Percentiles rank a stretch among this genome's conserved stretches.
Evolutionary conservation across 2,888 invertebrate species (phyloP).

Genomic region (Troides helena): DNA sequence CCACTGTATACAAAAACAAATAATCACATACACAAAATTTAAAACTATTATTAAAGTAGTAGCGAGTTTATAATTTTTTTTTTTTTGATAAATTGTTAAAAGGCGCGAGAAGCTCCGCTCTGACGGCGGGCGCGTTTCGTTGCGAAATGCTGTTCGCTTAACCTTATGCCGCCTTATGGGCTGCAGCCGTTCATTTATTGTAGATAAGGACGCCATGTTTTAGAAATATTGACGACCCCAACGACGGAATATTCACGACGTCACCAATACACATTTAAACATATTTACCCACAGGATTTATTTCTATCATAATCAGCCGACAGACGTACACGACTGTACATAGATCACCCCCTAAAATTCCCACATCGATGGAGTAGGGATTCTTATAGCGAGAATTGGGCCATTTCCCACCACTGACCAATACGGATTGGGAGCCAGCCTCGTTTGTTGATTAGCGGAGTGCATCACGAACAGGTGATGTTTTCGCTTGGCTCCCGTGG

Average conservation of each 20-base stretch:
- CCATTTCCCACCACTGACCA: no score
- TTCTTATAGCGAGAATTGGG: no score
- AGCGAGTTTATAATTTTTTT: background rate
- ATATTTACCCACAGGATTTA: background rate
- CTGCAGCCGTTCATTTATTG: constrained; percentile 25
- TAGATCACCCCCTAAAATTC: no score
- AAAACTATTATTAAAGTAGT: background rate
- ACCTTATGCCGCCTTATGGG: constrained; percentile 28
- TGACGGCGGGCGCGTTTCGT: constrained; percentile 27
- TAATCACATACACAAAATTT: constrained; percentile 6
- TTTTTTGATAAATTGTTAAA: constrained; percentile 9
- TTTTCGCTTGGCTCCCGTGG: no score
- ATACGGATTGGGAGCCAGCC: no score
- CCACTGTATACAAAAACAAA: constrained; percentile 1
- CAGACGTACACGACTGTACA: no score
- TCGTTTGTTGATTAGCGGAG: no score
- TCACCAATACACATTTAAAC: background rate
- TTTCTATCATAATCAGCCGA: no score
- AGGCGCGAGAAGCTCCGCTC: constrained; percentile 27
- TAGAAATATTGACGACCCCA: constrained; percentile 13
- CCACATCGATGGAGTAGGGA: no score
- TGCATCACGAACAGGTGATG: no score
- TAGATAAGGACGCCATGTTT: constrained; percentile 25
- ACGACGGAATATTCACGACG: background rate
- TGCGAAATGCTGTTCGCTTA: constrained; percentile 30